phyloP scores from a whole-genome alignment of 2,888 invertebrate species.

The Patella ulyssiponensis region DNA sequence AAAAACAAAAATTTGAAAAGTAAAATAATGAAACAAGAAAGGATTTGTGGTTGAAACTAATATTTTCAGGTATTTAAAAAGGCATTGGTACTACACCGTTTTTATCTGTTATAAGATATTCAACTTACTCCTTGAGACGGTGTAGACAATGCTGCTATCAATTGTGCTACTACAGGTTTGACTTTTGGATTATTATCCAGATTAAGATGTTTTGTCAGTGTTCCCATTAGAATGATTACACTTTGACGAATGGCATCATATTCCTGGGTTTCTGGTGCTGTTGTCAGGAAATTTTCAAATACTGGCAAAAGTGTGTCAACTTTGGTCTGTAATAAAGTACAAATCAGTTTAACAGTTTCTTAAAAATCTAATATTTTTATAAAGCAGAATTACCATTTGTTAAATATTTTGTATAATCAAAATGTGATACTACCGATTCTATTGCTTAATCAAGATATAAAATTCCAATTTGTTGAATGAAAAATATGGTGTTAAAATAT shows the following conservation, averaged over 20 bases:
- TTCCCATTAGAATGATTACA: conserved; percentile 97
- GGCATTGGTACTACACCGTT: too few species aligned
- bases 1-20: neutral
- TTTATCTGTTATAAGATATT: too few species aligned
- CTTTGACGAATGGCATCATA: conserved; percentile 95
- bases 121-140: conserved; percentile 89
- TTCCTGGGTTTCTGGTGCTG: conserved; percentile 90
- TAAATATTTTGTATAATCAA: neutral
- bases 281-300: conserved; percentile 93
- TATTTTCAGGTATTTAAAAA: too few species aligned
- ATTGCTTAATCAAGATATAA: too few species aligned
- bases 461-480: too few species aligned
- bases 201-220: conserved; percentile 94
- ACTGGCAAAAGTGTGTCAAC: conserved; percentile 85
- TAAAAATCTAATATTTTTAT: neutral
- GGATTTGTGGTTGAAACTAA: neutral
- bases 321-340: conserved; percentile 69
- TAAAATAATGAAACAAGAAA: neutral
- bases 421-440: too few species aligned
- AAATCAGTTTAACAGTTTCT: neutral
- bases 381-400: neutral
- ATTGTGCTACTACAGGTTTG: conserved; percentile 91
- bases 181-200: conserved; percentile 91
- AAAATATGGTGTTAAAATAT: too few species aligned
- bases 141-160: conserved; percentile 92